Percentiles rank a stretch among this genome's conserved stretches.
These are phyloP conservation scores for Arctia plantaginis DNA, from an alignment of 2,888 invertebrate species.

Conservation along the genomic window DNA sequence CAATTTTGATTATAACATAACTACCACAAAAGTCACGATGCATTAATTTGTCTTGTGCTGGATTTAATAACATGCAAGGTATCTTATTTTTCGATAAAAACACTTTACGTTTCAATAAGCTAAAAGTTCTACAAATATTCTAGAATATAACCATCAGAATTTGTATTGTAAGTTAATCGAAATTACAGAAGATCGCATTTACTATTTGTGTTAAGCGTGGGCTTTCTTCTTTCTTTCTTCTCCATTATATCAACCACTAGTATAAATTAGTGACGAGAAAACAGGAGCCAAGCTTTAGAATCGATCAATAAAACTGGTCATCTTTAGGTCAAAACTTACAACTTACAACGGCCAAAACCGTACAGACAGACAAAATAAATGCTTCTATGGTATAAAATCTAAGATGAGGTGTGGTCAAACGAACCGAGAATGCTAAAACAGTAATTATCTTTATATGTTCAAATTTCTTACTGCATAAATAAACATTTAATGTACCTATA, in stretches of 20 bases:
- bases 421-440: neutral
- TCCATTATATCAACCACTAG: neutral
- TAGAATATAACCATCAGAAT: neutral
- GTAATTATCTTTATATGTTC: neutral
- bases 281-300: neutral
- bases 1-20: neutral
- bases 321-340: neutral
- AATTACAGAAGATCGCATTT: neutral
- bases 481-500: too few species aligned
- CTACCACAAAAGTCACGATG: neutral
- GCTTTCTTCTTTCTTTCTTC: neutral
- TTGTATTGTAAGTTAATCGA: neutral
- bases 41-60: constrained; percentile 3
- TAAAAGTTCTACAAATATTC: neutral
- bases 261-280: neutral
- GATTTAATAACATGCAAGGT: neutral
- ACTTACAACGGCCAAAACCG: neutral
- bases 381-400: too few species aligned
- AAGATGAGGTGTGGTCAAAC: neutral
- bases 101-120: neutral
- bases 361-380: neutral
- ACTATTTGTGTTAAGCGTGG: neutral
- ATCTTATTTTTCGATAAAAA: neutral
- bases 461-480: too few species aligned
- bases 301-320: neutral